Evolutionary conservation across 2,113 vertebrate species (phyloP), one percentile per base, ranked within the genome.

Genomic region (Pampusana beccarii): DNA sequence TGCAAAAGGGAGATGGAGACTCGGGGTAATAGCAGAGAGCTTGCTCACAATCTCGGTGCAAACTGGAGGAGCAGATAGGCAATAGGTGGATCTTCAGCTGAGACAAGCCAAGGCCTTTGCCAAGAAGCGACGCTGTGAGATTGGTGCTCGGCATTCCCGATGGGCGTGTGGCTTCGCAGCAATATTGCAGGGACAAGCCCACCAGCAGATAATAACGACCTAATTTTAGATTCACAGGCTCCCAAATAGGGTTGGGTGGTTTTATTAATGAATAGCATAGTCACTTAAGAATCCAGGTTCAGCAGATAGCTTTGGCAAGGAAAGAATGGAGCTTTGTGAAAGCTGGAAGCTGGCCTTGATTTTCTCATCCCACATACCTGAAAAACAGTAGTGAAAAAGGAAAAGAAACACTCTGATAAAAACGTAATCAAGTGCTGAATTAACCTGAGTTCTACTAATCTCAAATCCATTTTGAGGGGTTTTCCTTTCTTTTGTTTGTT

Each of bases 181-280:
- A 31, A 13, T 12, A 2, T 16, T 92, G 89, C 92, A 91, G 83
- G 78, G 80, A 86, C 86, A 80, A 67, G 91, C 86, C 82, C 93
- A 91, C 83, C 40, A 17, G 89, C 71, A 84, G 86, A 26, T 84
- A 89, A 71, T 10, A 90, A 69, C 67, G 73, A 23, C 78, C 61
- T 60, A 0, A 64, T 21, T 54, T 42, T n/a, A 20, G 69, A 80
- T 40, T 28, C 36, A 18, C 33, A 34, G 58, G 1, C 61, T 93
- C 73, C 69, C 8, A 2, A 38, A 26, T 1, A 80, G 70, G 64
- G 67, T 2, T 95, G 80, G 87, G 81, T 17, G 1, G 44, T 73
- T 40, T 42, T 25, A 9, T 81, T 84, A 18, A 57, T 10, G 33
- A 16, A 15, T 19, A 10, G 4, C 13, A 46, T 7, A 34, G 67